Conservation (phyloP, 2,113 vertebrate genomes). For the Mionectes macconnelli region DNA sequence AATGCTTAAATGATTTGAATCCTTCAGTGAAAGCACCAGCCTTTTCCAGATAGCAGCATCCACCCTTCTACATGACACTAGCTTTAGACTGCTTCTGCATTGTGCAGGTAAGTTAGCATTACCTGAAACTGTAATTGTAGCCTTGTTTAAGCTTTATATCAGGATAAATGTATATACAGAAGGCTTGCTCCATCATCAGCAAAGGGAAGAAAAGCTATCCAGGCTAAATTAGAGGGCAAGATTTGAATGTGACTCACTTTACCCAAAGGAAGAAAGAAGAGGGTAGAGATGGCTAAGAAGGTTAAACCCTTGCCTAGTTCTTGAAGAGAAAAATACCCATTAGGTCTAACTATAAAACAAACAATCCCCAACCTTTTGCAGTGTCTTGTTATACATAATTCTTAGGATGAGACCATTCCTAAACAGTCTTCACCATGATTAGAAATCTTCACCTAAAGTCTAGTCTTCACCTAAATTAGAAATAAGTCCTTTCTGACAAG, state of each 20-base stretch:
- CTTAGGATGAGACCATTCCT: neutral
- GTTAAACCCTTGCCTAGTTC: neutral
- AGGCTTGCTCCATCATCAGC: neutral
- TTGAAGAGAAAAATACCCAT: neutral
- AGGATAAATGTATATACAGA: neutral
- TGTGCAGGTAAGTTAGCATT: neutral
- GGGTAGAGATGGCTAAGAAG: neutral
- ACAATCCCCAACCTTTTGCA: rapidly evolving
- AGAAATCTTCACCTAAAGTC: no score
- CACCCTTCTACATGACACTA: rapidly evolving
- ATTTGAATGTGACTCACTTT: neutral
- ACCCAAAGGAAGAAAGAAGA: neutral
- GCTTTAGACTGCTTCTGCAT: neutral
- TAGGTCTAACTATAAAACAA: neutral
- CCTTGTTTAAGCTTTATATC: neutral
- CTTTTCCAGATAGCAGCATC: neutral
- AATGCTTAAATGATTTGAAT: neutral
- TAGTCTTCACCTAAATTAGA: neutral
- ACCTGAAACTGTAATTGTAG: neutral
- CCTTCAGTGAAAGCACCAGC: neutral
- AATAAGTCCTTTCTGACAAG: neutral
- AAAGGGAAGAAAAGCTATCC: neutral
- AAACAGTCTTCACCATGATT: neutral
- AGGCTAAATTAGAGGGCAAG: neutral
- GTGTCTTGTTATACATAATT: neutral